phyloP scores from a whole-genome alignment of 30 jellyfish, hydroid and myxozoan genomes.

The Cassiopea xamachana region DNA sequence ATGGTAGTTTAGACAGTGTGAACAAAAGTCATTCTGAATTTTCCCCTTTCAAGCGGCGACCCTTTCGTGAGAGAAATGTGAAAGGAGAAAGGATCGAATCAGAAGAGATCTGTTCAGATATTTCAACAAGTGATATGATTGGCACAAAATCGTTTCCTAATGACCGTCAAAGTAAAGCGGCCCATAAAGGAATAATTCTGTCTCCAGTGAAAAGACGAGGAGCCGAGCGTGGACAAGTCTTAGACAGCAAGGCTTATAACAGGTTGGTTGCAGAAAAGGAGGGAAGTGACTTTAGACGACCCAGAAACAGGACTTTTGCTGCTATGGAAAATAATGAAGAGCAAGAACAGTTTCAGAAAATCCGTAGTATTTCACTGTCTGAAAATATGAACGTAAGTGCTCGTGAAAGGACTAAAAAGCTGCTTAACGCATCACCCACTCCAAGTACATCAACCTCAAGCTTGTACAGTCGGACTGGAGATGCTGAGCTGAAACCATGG shows the following conservation, averaged over 20 bases:
- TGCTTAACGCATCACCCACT: constrained; percentile 15
- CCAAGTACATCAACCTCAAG: constrained; percentile 13
- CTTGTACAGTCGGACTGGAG: not conserved
- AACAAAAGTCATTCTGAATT: not conserved
- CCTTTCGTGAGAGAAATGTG: not conserved
- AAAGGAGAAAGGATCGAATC: not conserved
- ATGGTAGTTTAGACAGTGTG: not conserved
- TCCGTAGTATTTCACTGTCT: not conserved
- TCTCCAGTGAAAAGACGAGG: not conserved
- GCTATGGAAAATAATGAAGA: not conserved
- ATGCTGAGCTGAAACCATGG: constrained; percentile 80
- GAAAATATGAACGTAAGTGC: not conserved
- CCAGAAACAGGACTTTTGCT: not conserved
- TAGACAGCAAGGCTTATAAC: not conserved
- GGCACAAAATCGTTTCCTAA: too few relatives aligned
- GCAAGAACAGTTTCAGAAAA: not conserved
- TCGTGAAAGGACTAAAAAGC: constrained; percentile 28
- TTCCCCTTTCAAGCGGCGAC: not conserved
- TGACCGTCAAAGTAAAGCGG: not conserved
- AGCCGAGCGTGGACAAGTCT: not conserved
- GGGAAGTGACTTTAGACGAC: not conserved
- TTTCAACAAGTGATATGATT: too few relatives aligned
- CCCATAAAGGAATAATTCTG: not conserved
- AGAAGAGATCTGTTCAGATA: too few relatives aligned
- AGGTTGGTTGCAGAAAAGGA: constrained; percentile 6